These are phyloP conservation scores for Acanthosepion lycidas DNA, from an alignment of 2,888 invertebrate species.

Conservation along the genomic window DNA sequence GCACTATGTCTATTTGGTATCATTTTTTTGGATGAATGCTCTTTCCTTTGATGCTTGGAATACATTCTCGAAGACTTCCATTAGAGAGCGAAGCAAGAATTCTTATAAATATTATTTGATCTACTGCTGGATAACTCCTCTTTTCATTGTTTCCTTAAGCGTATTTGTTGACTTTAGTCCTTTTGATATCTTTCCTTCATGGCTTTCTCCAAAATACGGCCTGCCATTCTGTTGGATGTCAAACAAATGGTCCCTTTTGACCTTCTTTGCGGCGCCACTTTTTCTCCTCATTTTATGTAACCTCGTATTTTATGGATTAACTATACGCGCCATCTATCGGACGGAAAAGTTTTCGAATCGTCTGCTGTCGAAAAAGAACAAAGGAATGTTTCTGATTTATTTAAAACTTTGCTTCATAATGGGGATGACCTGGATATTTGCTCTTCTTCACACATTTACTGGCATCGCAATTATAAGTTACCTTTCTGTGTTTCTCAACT, in stretches of 20 bases:
- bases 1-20: constrained; percentile 77
- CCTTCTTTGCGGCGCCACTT: background rate
- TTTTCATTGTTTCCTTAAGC: background rate
- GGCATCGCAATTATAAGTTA: background rate
- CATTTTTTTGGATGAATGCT: constrained; percentile 78
- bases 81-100: background rate
- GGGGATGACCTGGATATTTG: background rate
- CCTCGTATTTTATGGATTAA: background rate
- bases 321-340: constrained; percentile 12
- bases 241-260: background rate
- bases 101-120: background rate
- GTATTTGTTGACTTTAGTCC: background rate
- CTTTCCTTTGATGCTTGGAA: constrained; percentile 79
- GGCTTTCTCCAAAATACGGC: background rate
- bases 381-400: background rate
- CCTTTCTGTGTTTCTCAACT: background rate
- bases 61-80: constrained; percentile 69
- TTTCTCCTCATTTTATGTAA: background rate
- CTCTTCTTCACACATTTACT: background rate
- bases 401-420: constrained; percentile 39
- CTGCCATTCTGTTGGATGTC: background rate
- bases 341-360: background rate
- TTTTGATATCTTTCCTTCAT: background rate
- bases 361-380: background rate
- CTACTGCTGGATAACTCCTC: background rate